Evolutionary conservation across 64 coral and sea anemone species (phyloP).

Genomic region (Orbicella faveolata): DNA sequence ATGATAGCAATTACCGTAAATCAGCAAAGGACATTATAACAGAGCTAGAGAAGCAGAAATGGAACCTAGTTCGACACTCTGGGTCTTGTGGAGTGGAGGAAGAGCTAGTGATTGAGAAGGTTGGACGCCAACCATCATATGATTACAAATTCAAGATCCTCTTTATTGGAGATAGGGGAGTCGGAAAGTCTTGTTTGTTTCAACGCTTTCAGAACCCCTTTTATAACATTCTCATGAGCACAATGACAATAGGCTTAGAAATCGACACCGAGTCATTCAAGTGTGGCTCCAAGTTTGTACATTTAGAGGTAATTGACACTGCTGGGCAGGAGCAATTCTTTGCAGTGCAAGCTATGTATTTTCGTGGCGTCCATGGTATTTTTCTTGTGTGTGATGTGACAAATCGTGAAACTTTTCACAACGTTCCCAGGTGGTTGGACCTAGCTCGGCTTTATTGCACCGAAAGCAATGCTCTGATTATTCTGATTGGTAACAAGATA

Average conservation of each 20-base stretch:
- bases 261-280: slow-evolving; percentile 48
- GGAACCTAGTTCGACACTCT: not conserved
- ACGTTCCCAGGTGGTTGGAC: slow-evolving; percentile 62
- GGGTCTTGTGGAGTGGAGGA: not conserved
- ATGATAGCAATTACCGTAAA: slow-evolving; percentile 38
- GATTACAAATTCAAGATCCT: slow-evolving; percentile 85
- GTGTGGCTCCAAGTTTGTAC: slow-evolving; percentile 61
- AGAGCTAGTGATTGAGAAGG: slow-evolving; percentile 35
- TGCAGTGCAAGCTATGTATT: slow-evolving; percentile 64
- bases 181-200: slow-evolving; percentile 90
- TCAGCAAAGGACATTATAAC: slow-evolving; percentile 26
- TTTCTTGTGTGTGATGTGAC: slow-evolving; percentile 86
- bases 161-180: slow-evolving; percentile 79
- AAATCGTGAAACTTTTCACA: slow-evolving; percentile 48
- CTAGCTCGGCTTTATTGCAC: slow-evolving; percentile 52
- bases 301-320: slow-evolving; percentile 69
- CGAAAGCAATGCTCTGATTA: slow-evolving; percentile 38
- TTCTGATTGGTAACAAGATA: slow-evolving; percentile 83
- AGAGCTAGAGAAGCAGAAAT: slow-evolving; percentile 30
- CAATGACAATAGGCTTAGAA: slow-evolving; percentile 64
- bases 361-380: slow-evolving; percentile 77
- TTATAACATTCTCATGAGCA: slow-evolving; percentile 51
- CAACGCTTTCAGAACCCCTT: slow-evolving; percentile 63
- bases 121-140: slow-evolving; percentile 30
- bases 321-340: slow-evolving; percentile 81